These are phyloP conservation scores for Drosophila mayri DNA, from an alignment of 1,140 invertebrate species.

Conservation along the genomic window DNA sequence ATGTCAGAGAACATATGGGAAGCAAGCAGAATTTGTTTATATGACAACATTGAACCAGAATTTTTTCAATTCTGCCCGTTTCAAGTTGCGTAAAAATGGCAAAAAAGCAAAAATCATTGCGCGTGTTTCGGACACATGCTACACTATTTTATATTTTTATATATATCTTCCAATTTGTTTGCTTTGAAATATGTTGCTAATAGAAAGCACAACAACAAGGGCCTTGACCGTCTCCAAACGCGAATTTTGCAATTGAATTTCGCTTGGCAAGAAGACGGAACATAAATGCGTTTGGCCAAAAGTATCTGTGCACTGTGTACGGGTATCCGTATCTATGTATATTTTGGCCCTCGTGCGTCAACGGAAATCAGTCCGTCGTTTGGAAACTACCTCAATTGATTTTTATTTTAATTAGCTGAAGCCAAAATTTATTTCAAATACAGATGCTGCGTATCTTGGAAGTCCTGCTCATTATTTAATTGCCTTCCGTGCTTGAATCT, in stretches of 20 bases:
- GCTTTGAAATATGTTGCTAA: constrained; percentile 50
- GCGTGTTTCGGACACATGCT: constrained; percentile 55
- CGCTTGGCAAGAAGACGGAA: constrained; percentile 53
- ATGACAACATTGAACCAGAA: constrained; percentile 61
- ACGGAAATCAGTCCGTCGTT: constrained; percentile 63
- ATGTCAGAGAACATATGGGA: constrained; percentile 56
- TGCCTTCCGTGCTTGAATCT: constrained; percentile 11
- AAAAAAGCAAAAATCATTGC: constrained; percentile 49
- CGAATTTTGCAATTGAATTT: constrained; percentile 61
- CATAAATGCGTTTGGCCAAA: constrained; percentile 52
- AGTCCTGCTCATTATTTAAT: constrained; percentile 26
- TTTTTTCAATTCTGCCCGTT: constrained; percentile 45
- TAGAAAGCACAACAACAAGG: constrained; percentile 48
- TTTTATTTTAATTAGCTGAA: constrained; percentile 63
- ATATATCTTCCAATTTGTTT: constrained; percentile 33
- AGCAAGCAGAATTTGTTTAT: constrained; percentile 45
- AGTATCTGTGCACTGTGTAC: constrained; percentile 22
- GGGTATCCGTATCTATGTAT: constrained; percentile 19
- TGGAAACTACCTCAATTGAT: constrained; percentile 53
- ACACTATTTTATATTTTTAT: constrained; percentile 23
- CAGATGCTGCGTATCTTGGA: constrained; percentile 22
- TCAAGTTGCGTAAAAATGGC: constrained; percentile 63
- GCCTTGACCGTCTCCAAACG: constrained; percentile 68
- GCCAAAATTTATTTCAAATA: constrained; percentile 28
- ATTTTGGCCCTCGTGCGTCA: constrained; percentile 67